Percentiles rank a stretch among this genome's conserved stretches.
These are phyloP conservation scores for Brenthis hecate DNA, from an alignment of 2,888 invertebrate genomes.

Conservation along the genomic window DNA sequence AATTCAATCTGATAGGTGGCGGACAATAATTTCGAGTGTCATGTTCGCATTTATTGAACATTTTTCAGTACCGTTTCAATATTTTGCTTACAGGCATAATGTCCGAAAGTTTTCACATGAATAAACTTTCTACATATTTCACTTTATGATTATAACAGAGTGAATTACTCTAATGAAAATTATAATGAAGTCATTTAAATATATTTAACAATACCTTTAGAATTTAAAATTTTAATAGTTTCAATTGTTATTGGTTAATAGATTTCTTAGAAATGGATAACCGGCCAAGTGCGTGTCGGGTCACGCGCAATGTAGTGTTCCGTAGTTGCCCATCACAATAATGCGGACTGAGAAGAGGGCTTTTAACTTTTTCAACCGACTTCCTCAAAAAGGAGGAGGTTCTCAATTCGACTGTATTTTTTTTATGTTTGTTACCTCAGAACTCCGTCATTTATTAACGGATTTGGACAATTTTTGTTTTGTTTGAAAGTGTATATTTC, in stretches of 20 bases:
- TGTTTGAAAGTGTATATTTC: no score
- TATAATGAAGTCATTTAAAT: slow-evolving; percentile 1
- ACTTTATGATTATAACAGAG: slow-evolving; percentile 10
- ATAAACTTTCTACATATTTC: slow-evolving; percentile 7
- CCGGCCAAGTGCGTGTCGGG: no score
- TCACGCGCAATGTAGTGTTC: no score
- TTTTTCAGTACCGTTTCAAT: slow-evolving; percentile 2
- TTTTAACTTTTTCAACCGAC: no score
- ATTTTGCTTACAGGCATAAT: slow-evolving; percentile 20
- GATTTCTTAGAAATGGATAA: no score
- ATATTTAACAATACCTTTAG: background rate
- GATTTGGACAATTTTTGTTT: no score
- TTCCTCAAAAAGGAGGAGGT: no score
- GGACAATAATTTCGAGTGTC: slow-evolving; percentile 1
- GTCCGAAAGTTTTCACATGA: slow-evolving; percentile 13
- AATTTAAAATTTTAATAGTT: background rate
- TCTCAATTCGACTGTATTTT: no score
- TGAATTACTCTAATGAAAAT: slow-evolving; percentile 5
- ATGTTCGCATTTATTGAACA: slow-evolving; percentile 16
- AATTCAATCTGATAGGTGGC: background rate
- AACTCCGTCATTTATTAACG: no score
- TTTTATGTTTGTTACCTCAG: no score
- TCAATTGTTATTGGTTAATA: background rate
- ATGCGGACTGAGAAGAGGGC: no score
- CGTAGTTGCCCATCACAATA: no score